These are phyloP conservation scores for Limnephilus marmoratus DNA, from an alignment of 2,888 invertebrate genomes.

Conservation along the genomic window DNA sequence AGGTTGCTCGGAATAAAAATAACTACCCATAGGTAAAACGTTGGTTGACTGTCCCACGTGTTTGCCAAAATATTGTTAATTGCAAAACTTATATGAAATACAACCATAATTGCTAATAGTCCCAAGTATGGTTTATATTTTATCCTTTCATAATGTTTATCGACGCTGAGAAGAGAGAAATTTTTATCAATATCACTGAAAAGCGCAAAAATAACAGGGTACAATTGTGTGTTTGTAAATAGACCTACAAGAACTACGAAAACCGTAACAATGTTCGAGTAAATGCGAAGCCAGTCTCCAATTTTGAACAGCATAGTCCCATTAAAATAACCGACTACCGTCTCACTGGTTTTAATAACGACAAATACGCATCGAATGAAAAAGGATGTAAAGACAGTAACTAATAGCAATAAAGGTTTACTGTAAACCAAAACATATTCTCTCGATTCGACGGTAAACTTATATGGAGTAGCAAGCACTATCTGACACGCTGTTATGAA, in stretches of 20 bases:
- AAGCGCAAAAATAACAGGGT: background rate
- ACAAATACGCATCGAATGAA: background rate
- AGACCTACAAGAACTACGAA: background rate
- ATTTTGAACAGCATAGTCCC: background rate
- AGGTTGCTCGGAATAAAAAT: background rate
- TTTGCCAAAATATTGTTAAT: background rate
- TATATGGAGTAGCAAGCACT: background rate
- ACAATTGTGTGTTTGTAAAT: background rate
- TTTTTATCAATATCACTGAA: slow-evolving; percentile 12
- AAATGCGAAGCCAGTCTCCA: slow-evolving; percentile 29
- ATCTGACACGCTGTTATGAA: background rate
- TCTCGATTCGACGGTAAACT: background rate
- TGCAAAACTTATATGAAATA: background rate
- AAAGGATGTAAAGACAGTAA: background rate
- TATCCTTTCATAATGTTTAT: slow-evolving; percentile 16
- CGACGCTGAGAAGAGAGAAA: background rate
- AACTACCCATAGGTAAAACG: background rate
- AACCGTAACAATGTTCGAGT: background rate
- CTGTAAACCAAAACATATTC: background rate
- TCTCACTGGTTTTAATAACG: slow-evolving; percentile 2
- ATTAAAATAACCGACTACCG: slow-evolving; percentile 39
- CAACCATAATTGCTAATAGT: background rate
- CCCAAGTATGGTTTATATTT: background rate
- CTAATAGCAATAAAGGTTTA: background rate
- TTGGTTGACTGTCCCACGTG: background rate